Base-by-base conservation (phyloP, 2,113 vertebrate genomes). In the Cisticola juncidis region DNA sequence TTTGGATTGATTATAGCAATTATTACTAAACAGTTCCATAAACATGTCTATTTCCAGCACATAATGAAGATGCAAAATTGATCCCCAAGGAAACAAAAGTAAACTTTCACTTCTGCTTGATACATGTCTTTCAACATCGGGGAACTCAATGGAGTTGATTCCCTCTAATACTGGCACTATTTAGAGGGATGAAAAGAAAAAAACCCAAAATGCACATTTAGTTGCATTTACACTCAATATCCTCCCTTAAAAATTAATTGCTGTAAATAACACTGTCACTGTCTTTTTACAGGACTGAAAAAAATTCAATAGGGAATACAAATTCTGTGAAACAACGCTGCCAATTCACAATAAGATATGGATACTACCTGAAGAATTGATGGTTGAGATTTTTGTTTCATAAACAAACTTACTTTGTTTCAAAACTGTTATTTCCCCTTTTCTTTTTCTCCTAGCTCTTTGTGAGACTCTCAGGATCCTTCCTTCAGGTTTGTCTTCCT, bases 401-500 rank as follows among this genome's bases (percentile, higher is more conserved):
- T 74, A 65, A 79, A 38, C 42, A 42, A 91, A 97, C 98, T 98
- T 97, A 99, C 98, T 97, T 95, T 98, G 98, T 92, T 98, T 98
- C 85, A 98, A 82, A 79, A 98, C 91, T 26, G 98, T 94, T 7
- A 98, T 84, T 17, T 99, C 98, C 25, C 98, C 98, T 60, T 98
- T 98, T 82, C 98, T 97, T 98, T 98, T 99, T 84, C 98, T 98
- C 50, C 98, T 97, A 47, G 98, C 97, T 93, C 98, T 97, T 68
- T 98, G 98, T 0, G 98, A 98, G 42, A 97, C 98, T 61, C 98
- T 98, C 58, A 98, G 87, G 84, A 98, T 97, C 77, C 98, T 98
- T 92, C 98, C 98, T 88, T 98, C 98, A 83, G 98, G 96, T 85
- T 98, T 98, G 85, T 98, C 98, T 68, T 98, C 98, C 98, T 99